phyloP scores from a whole-genome alignment of 2,113 vertebrate species.

The Microtus richardsoni region DNA sequence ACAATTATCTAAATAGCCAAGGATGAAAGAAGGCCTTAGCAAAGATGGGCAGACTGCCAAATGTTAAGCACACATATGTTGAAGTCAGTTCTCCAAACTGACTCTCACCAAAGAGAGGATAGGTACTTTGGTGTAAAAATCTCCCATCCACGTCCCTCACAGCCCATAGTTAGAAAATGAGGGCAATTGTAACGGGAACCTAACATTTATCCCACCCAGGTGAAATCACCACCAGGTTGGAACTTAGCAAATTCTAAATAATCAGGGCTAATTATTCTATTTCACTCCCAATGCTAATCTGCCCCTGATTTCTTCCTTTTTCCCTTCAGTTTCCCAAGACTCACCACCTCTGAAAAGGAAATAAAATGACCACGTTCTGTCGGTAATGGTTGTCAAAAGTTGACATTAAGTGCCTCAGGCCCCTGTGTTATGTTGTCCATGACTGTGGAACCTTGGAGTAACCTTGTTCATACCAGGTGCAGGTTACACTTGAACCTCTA shows the following conservation, averaged over 20 bases:
- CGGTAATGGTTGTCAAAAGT: background rate
- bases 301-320: constrained; percentile 4
- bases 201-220: background rate
- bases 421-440: background rate
- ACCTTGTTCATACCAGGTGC: background rate
- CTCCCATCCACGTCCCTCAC: background rate
- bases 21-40: background rate
- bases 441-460: background rate
- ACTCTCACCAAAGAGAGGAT: background rate
- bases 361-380: background rate
- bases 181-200: background rate
- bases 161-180: background rate
- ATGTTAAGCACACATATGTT: background rate
- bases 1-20: background rate
- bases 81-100: constrained; percentile 22
- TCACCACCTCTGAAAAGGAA: constrained; percentile 34
- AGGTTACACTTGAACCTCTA: constrained; percentile 20
- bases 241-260: constrained; percentile 43
- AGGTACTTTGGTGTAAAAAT: background rate
- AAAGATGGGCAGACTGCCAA: background rate
- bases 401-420: background rate
- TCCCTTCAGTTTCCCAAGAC: background rate
- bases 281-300: background rate
- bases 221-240: background rate
- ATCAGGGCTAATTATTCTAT: background rate